Conservation (phyloP, 2,113 vertebrate species). For the Pelusios castaneus region DNA sequence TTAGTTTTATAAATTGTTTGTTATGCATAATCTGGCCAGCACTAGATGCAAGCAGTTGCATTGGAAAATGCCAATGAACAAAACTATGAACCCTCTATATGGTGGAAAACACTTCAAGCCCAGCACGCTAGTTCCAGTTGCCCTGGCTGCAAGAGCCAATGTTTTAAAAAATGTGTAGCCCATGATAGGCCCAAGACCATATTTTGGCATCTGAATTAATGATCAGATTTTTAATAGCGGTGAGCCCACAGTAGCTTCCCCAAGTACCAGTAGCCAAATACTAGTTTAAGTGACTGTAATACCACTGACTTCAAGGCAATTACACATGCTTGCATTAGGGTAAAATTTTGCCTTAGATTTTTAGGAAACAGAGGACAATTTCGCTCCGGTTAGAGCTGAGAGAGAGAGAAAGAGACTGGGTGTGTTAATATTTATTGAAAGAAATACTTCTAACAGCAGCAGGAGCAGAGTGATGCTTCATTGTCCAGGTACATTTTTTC, state of each 20-base stretch:
- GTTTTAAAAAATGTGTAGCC: neutral
- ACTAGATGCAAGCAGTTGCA: neutral
- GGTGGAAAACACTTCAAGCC: neutral
- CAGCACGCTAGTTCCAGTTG: neutral
- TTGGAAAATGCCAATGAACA: neutral
- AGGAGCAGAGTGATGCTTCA: neutral
- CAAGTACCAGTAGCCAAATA: neutral
- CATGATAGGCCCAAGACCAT: neutral
- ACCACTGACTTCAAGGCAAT: neutral
- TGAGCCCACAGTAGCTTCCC: neutral
- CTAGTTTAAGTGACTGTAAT: neutral
- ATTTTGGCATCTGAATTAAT: neutral
- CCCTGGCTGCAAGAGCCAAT: neutral
- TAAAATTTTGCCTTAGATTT: neutral
- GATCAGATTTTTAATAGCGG: neutral
- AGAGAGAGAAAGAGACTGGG: neutral
- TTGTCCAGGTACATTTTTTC: neutral
- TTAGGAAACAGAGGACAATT: neutral
- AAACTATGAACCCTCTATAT: neutral
- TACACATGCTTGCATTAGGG: neutral
- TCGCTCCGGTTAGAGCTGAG: neutral
- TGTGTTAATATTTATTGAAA: neutral
- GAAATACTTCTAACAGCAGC: rapidly evolving
- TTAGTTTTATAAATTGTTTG: neutral
- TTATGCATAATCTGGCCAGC: neutral